Conservation (phyloP, 2,888 invertebrate species). For the Phorcus lineatus region DNA sequence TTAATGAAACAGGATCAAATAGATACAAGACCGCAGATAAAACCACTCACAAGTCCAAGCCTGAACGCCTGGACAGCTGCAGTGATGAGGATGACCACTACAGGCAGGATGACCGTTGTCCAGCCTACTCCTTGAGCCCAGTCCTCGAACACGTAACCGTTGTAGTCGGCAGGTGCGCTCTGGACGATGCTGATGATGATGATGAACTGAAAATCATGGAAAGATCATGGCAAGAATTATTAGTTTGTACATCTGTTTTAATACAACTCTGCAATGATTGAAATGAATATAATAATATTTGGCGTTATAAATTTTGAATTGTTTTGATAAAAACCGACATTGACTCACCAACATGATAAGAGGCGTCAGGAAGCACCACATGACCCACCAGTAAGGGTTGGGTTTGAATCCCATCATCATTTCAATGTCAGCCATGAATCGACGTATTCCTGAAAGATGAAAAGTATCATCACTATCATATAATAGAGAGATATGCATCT, state of each 20-base stretch:
- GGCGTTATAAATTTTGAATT: too few species aligned
- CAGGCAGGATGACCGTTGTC: constrained; percentile 46
- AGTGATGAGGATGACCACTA: constrained; percentile 45
- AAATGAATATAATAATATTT: too few species aligned
- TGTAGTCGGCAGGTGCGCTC: constrained; percentile 48
- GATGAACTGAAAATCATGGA: constrained; percentile 40
- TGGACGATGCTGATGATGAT: constrained; percentile 52
- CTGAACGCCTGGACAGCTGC: constrained; percentile 37
- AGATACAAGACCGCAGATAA: too few species aligned
- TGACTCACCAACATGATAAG: constrained; percentile 28
- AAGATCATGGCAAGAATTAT: too few species aligned
- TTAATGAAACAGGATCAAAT: too few species aligned
- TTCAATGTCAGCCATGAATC: constrained; percentile 31
- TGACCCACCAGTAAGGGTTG: constrained; percentile 31
- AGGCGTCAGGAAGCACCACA: constrained; percentile 33
- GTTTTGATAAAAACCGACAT: too few species aligned
- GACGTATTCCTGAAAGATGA: constrained; percentile 6
- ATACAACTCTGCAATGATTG: too few species aligned
- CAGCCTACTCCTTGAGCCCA: constrained; percentile 53
- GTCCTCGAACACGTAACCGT: constrained; percentile 47
- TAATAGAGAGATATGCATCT: too few species aligned
- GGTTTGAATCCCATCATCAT: constrained; percentile 39
- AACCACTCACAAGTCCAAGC: constrained; percentile 6
- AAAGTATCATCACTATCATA: too few species aligned
- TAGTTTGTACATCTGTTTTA: too few species aligned